Conservation (phyloP, 37 sponge, comb jelly and placozoan species). For the Haliclona indistincta region DNA sequence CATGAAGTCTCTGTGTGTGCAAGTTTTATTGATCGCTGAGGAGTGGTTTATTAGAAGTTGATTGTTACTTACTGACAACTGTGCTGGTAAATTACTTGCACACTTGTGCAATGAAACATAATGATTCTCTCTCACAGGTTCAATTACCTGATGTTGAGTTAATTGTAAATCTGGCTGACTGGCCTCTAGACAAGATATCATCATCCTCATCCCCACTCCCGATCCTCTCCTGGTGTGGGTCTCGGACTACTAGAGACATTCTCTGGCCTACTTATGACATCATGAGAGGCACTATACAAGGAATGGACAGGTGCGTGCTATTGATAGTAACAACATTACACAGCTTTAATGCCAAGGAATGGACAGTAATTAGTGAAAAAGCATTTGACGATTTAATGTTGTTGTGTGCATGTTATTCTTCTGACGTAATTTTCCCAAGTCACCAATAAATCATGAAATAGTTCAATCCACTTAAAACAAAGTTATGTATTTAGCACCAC, state of each 20-base stretch:
- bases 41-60: too few species aligned
- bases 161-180: conserved; percentile 92
- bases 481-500: too few species aligned
- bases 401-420: too few species aligned
- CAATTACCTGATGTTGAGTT: conserved; percentile 94
- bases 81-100: neutral
- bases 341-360: too few species aligned
- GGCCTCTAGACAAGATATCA: conserved; percentile 76
- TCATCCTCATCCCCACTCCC: conserved; percentile 51
- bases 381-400: too few species aligned
- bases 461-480: too few species aligned
- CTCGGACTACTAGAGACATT: conserved; percentile 81
- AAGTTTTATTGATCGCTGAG: too few species aligned
- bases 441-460: too few species aligned
- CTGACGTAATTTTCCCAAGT: too few species aligned
- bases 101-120: neutral
- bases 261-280: conserved; percentile 95
- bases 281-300: conserved; percentile 81
- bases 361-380: too few species aligned
- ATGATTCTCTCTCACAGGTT: conserved; percentile 46
- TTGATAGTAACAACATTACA: too few species aligned
- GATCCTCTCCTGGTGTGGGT: conserved; percentile 96
- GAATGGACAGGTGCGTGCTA: conserved; percentile 68
- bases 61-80: neutral
- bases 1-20: too few species aligned